Evolutionary conservation across 2,797 vertebrate genomes (phyloP), one percentile per base, ranked within the genome.

Genomic region (Botia kubotai): DNA sequence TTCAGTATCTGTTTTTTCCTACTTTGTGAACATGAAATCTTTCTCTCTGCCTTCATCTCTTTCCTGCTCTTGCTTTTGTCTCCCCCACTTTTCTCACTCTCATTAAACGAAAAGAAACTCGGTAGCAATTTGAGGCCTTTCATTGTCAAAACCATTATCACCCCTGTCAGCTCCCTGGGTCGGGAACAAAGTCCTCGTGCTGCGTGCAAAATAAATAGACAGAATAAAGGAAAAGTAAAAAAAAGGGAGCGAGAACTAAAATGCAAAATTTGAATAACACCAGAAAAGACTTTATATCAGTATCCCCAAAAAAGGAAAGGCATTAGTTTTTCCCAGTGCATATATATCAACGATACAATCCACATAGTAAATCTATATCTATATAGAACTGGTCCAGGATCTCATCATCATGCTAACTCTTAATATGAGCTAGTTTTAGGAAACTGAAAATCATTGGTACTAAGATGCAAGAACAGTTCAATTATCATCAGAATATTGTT

Each of bases 131-230:
- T 85, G 72, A 83, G 81, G 81, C 74, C 75, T 85, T 80, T 93
- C 92, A 93, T 89, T 93, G 93, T 94, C 92, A 93, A 93, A 92
- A 87, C 91, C 87, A 88, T 93, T 94, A 93, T 93, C 92, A 92
- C 88, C 86, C 88, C 90, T 94, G 92, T 94, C 93, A 93, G 90
- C 89, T 93, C 90, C 90, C 82, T 90, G 89, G 86, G 87, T 88
- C 79, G 84, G 93, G 91, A 94, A 93, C 91, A 95, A 93, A 93
- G 93, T 94, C 89, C 89, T 91, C 88, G 90, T 88, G 90, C 93
- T 91, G 88, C 86, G 86, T 91, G 93, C 90, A 91, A 93, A 92
- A 91, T 91, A 93, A 89, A 90, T 79, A 77, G 86, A 91, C 87
- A 91, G 90, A 92, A 89, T 91, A 79, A 91, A 92, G 83, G 85